Base-by-base conservation (phyloP, 2,113 vertebrate species). In the Paradoxurus hermaphroditus region DNA sequence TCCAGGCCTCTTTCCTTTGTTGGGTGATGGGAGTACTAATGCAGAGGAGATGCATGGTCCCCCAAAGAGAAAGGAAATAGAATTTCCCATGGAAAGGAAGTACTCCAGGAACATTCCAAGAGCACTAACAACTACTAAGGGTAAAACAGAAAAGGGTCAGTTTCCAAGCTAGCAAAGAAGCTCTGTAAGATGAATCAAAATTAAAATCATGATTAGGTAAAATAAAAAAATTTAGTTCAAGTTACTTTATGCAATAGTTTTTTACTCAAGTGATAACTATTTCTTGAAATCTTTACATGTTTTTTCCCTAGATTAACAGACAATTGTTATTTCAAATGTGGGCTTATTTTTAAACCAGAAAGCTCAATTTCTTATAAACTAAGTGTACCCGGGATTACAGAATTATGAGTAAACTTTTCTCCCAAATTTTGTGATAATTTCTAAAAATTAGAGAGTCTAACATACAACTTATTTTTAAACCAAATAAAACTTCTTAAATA, bases 171-270 rank as follows among this genome's bases (percentile, higher is more conserved):
- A 44, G 23, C 65, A 91, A 90, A 94, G 14, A 56, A 89, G 8
- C 7, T 86, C 82, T 82, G n/a, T 39, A 94, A 44, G 11, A 97
- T 93, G 15, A 96, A 95, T 39, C 21, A 93, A 96, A 93, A 97
- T 53, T 67, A 62, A 95, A 41, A 90, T 27, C 83, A 94, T 77
- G 21, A 91, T 92, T 90, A 94, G 75, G 88, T 75, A 89, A 96
- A 93, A 83, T 36, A 79, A 49, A 31, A 96, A 86, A 86, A 70
- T 83, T 67, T n/a, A 78, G 34, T 67, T 95, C 34, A 82, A 79
- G 36, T 94, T 92, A 86, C 41, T 51, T 77, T 91, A 77, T 11
- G 62, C 90, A 92, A 67, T 85, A 27, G 67, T 14, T 93, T 90
- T 96, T 92, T 79, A 92, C 36, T 29, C 36, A 92, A 44, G 10